Evolutionary conservation across 1,140 invertebrate genomes (phyloP).

Genomic region (Halesus radiatus): DNA sequence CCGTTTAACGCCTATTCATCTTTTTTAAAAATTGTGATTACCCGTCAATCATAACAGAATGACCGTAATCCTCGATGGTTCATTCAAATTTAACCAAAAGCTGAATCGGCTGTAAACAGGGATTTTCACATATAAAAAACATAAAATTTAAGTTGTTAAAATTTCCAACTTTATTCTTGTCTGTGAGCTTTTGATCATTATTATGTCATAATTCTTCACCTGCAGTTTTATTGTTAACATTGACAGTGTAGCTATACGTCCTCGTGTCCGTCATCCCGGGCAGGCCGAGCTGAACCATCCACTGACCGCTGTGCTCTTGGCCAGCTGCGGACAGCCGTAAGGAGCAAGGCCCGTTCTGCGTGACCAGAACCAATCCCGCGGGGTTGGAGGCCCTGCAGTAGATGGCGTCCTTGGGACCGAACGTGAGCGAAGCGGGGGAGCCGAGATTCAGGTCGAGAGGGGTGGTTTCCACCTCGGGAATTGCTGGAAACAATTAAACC

Average conservation of each 20-base stretch:
- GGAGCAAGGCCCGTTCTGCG: slow-evolving; percentile 33
- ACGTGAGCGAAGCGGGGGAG: background rate
- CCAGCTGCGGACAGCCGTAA: slow-evolving; percentile 16
- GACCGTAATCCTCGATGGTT: too few relatives aligned
- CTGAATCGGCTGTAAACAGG: too few relatives aligned
- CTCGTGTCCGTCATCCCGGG: slow-evolving; percentile 18
- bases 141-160: too few relatives aligned
- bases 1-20: too few relatives aligned
- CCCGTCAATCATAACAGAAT: too few relatives aligned
- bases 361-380: background rate
- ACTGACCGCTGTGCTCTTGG: slow-evolving; percentile 22
- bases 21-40: too few relatives aligned
- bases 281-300: slow-evolving; percentile 44
- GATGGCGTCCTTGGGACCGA: slow-evolving; percentile 46
- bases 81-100: too few relatives aligned
- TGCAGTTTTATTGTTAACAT: background rate
- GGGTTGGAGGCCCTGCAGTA: slow-evolving; percentile 43
- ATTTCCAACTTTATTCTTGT: too few relatives aligned
- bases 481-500: background rate
- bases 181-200: too few relatives aligned
- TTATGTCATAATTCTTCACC: background rate
- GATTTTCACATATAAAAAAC: too few relatives aligned
- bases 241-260: slow-evolving; percentile 33
- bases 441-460: slow-evolving; percentile 19
- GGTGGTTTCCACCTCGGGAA: background rate